phyloP scores from a whole-genome alignment of 53 echinoderm and acorn worm species.

The Apostichopus leukothele region DNA sequence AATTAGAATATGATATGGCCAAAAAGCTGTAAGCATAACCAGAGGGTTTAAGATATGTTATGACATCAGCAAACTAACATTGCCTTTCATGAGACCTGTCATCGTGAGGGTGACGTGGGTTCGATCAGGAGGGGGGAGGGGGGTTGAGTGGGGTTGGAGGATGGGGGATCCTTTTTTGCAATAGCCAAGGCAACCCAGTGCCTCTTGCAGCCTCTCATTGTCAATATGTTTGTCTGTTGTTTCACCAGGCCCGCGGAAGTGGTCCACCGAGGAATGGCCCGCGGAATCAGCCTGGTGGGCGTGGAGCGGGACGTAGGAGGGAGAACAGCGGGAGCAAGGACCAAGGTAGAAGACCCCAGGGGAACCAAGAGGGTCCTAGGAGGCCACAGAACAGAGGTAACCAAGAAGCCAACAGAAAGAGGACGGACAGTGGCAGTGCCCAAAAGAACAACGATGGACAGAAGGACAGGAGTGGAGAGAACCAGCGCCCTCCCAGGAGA shows the following conservation, averaged over 20 bases:
- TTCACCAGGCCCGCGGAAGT: slow-evolving; percentile 22
- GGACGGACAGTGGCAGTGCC: slow-evolving; percentile 43
- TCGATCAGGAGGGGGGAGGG: too few relatives aligned
- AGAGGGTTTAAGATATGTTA: too few relatives aligned
- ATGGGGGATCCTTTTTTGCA: too few relatives aligned
- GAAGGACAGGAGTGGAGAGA: slow-evolving; percentile 24
- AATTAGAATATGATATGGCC: too few relatives aligned
- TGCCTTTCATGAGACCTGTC: too few relatives aligned
- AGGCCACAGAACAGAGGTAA: slow-evolving; percentile 44
- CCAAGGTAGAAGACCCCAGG: neutral
- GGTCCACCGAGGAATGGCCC: slow-evolving; percentile 49
- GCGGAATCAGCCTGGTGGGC: slow-evolving; percentile 49
- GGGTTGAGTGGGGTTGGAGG: too few relatives aligned
- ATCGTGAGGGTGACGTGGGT: too few relatives aligned
- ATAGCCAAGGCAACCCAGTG: too few relatives aligned
- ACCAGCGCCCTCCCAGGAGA: slow-evolving; percentile 33
- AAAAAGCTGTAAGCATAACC: too few relatives aligned
- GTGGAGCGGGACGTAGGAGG: slow-evolving; percentile 35
- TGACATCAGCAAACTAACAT: too few relatives aligned
- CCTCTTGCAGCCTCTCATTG: too few relatives aligned
- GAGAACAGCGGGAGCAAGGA: slow-evolving; percentile 8
- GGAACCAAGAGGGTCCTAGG: neutral
- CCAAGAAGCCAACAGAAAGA: slow-evolving; percentile 43
- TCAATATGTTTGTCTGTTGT: neutral
- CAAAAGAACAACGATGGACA: slow-evolving; percentile 64